Base-by-base conservation (phyloP, 2,113 vertebrate species). In the Gnathonemus echidnorhynchus region DNA sequence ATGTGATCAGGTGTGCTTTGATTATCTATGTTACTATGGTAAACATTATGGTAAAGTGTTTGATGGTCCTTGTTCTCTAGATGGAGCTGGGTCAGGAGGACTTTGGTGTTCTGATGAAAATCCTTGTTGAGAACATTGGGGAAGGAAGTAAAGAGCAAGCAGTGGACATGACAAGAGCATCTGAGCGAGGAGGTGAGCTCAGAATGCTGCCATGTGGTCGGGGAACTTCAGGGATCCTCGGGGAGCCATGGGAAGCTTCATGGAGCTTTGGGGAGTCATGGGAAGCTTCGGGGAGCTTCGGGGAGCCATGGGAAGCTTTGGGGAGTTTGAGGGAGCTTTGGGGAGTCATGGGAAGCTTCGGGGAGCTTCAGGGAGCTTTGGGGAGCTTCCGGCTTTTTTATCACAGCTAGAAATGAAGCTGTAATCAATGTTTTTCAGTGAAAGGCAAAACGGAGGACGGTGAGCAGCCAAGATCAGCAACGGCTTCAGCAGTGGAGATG, bases 1-100 rank as follows among this genome's bases (percentile, higher is more conserved):
- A 53, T 35, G 27, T 39, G 24, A 13, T 50, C 3, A 50, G 5
- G 24, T n/a, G 9, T 87, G 50, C 86, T 53, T 56, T 35, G 31
- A 17, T 87, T 15, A 3, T 17, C n/a, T 87, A 31, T 50, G 27
- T 35, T 10, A 17, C 2, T 53, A 17, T 87, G 35, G 15, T 15
- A 17, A 56, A 4, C 50, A 53, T 27, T 86, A 48, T n/a, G 58
- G 45, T 86, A 31, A 48, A n/a, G 45, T 52, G 48, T 39, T 77
- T 77, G 21, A 91, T 80, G 17, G 24, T 42, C 21, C 88, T 58
- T 70, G 6, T 88, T 45, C 3, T 87, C 24, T 90, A 99, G 98
- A 94, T 98, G 93, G 93, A 91, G 90, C 93, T 99, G 91, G 97
- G 96, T 90, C 96, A 99, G 92, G 98, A 99, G 53, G 98, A 99